Evolutionary conservation across 64 coral and sea anemone genomes (phyloP).

Genomic region (Stichodactyla helianthus): DNA sequence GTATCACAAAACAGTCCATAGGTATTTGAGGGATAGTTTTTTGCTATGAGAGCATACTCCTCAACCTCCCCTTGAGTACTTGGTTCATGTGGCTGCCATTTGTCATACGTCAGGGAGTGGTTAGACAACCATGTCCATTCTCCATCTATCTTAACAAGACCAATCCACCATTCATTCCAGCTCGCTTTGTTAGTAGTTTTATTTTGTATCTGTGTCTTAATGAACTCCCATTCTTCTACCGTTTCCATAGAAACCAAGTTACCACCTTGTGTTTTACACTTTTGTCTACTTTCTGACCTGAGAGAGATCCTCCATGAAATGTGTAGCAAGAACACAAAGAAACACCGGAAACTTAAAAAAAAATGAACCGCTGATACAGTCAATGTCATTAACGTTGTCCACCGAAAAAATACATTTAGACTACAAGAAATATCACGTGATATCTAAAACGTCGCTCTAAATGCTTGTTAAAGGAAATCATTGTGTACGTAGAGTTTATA

Average conservation of each 20-base stretch:
- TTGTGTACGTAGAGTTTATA: too few relatives aligned
- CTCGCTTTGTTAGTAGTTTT: neutral
- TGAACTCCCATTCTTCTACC: too few relatives aligned
- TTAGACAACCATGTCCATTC: constrained; percentile 45
- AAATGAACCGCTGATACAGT: too few relatives aligned
- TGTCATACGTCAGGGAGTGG: neutral
- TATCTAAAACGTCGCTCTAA: too few relatives aligned
- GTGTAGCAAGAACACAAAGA: too few relatives aligned
- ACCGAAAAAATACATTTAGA: too few relatives aligned
- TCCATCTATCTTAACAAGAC: constrained; percentile 23
- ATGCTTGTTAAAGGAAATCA: too few relatives aligned
- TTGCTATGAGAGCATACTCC: constrained; percentile 15
- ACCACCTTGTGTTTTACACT: neutral
- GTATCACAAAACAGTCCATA: constrained; percentile 29
- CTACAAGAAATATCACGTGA: too few relatives aligned
- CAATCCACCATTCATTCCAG: constrained; percentile 41
- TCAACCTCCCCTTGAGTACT: neutral
- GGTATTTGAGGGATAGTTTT: constrained; percentile 15
- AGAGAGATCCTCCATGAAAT: too few relatives aligned
- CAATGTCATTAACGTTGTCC: too few relatives aligned
- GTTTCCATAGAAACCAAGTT: neutral
- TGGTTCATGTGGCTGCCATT: constrained; percentile 10
- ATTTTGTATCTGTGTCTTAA: neutral
- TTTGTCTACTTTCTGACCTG: neutral
- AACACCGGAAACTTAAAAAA: too few relatives aligned